These are phyloP conservation scores for Luehdorfia chinensis DNA, from an alignment of 1,140 invertebrate genomes.

Conservation along the genomic window DNA sequence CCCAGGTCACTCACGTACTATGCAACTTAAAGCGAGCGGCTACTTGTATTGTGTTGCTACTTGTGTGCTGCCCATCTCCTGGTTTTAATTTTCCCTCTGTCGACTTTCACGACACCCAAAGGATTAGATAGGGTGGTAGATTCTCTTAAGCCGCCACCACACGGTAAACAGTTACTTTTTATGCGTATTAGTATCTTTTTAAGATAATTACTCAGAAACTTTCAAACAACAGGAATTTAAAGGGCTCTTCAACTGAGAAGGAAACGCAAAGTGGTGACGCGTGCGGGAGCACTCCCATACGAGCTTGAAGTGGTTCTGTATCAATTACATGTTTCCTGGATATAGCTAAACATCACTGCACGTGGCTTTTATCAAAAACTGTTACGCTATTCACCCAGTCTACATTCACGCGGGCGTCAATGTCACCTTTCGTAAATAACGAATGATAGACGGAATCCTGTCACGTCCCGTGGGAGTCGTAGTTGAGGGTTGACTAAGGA, in stretches of 20 bases:
- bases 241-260: conserved; percentile 17
- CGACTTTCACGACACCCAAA: too few relatives aligned
- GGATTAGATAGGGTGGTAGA: too few relatives aligned
- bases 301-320: neutral
- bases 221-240: neutral
- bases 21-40: neutral
- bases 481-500: too few relatives aligned
- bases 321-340: conserved; percentile 14
- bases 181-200: neutral
- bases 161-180: neutral
- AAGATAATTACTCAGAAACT: neutral
- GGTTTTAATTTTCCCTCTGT: too few relatives aligned
- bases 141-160: too few relatives aligned
- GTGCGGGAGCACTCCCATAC: conserved; percentile 20
- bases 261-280: conserved; percentile 29
- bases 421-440: too few relatives aligned
- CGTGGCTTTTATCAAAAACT: conserved; percentile 1
- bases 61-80: too few relatives aligned
- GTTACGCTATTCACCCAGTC: conserved; percentile 1
- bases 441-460: too few relatives aligned
- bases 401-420: too few relatives aligned
- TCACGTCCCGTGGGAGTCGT: too few relatives aligned
- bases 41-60: neutral
- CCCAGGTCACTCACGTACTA: too few relatives aligned
- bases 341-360: neutral